Evolutionary conservation across 2,888 invertebrate species (phyloP).

Genomic region (Agriopis leucophaearia): DNA sequence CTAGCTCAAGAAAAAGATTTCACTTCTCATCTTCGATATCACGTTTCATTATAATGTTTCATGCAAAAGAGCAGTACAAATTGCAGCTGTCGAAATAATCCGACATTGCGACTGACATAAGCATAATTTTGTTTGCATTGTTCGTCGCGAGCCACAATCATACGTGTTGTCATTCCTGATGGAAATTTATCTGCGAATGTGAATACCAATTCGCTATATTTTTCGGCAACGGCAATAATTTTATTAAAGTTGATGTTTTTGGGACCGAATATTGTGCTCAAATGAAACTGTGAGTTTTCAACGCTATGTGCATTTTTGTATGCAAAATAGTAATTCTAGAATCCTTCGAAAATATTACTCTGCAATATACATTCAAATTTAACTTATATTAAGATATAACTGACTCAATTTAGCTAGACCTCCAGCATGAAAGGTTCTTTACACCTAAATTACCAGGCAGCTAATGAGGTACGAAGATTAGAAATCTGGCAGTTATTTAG

Average conservation of each 20-base stretch:
- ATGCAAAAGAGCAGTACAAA: conserved; percentile 1
- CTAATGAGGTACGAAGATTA: background rate
- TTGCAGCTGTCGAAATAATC: conserved; percentile 12
- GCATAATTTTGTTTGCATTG: conserved; percentile 25
- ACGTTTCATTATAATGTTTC: background rate
- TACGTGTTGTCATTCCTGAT: conserved; percentile 36
- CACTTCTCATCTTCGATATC: background rate
- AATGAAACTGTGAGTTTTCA: background rate
- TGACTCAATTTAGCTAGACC: too few species aligned
- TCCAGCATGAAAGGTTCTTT: too few species aligned
- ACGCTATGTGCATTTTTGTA: background rate
- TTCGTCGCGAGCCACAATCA: conserved; percentile 32
- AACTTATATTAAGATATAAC: too few species aligned
- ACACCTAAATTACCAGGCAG: background rate
- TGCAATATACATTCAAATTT: too few species aligned
- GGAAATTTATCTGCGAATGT: conserved; percentile 38
- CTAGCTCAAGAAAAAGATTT: background rate
- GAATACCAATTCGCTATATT: conserved; percentile 42
- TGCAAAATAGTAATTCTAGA: background rate
- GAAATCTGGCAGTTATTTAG: background rate
- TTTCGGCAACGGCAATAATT: conserved; percentile 32
- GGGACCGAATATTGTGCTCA: conserved; percentile 20
- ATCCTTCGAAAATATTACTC: too few species aligned
- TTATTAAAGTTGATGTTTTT: conserved; percentile 40
- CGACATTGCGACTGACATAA: conserved; percentile 12